These are phyloP conservation scores for Cecropterus lyciades DNA, from an alignment of 1,140 invertebrate genomes.

Conservation along the genomic window DNA sequence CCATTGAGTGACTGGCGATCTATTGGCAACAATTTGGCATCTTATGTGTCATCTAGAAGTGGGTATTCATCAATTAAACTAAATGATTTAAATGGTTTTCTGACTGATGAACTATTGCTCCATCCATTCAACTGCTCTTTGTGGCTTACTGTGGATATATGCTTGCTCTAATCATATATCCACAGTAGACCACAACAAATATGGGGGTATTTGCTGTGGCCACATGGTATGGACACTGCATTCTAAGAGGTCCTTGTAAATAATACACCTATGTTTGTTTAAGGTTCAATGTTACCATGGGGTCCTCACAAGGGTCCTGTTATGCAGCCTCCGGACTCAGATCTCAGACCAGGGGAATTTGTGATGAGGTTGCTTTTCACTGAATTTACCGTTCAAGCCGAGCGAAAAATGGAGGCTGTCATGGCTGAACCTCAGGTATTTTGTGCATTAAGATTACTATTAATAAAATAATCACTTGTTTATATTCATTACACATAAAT, in stretches of 20 bases:
- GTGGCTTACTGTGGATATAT: too few relatives aligned
- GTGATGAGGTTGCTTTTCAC: slow-evolving; percentile 97
- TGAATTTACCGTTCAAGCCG: slow-evolving; percentile 96
- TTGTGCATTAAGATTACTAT: not conserved
- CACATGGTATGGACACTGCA: too few relatives aligned
- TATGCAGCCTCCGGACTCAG: slow-evolving; percentile 86
- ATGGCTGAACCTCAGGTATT: slow-evolving; percentile 94
- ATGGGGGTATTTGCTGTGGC: too few relatives aligned
- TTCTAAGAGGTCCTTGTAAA: too few relatives aligned
- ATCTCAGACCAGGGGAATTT: slow-evolving; percentile 95
- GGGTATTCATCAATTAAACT: not conserved
- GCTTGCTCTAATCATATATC: too few relatives aligned
- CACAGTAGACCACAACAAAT: too few relatives aligned
- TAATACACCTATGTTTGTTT: too few relatives aligned
- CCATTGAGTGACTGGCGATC: slow-evolving; percentile 54
- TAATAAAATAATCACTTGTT: not conserved
- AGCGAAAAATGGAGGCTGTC: slow-evolving; percentile 97
- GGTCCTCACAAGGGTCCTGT: slow-evolving; percentile 90
- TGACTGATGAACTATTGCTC: too few relatives aligned
- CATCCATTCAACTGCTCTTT: too few relatives aligned
- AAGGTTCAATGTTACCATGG: slow-evolving; percentile 89
- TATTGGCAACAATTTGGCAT: slow-evolving; percentile 52
- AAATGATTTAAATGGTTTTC: too few relatives aligned
- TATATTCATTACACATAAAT: not conserved
- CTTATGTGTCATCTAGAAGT: slow-evolving; percentile 62